Conservation (phyloP, 2,113 vertebrate species). For the Psittacus erithacus region DNA sequence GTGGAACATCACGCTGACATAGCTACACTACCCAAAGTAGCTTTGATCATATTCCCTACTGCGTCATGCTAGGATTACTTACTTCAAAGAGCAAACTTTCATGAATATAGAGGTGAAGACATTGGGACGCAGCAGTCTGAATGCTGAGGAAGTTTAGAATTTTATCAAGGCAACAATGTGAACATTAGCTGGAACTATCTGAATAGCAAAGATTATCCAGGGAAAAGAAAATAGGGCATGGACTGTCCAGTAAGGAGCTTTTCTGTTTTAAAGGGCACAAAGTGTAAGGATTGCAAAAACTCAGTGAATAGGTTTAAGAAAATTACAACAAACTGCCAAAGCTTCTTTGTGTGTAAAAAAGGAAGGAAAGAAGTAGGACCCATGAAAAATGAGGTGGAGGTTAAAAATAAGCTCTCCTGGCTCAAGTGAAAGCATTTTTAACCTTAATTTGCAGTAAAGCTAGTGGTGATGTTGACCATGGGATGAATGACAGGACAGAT, state of each 20-base stretch:
- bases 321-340: not conserved
- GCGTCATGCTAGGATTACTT: not conserved
- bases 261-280: not conserved
- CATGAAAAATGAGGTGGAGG: not conserved
- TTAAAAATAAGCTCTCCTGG: not conserved
- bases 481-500: not conserved
- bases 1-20: constrained; percentile 1
- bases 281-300: not conserved
- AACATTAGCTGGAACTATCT: not conserved
- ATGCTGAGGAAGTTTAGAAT: not conserved
- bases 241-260: not conserved
- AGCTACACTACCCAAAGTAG: not conserved
- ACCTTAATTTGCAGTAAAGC: not conserved
- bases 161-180: not conserved
- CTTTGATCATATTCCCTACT: not conserved
- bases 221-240: not conserved
- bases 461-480: not conserved
- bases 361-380: not conserved
- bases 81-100: constrained; percentile 8
- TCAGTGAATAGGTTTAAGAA: not conserved
- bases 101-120: not conserved
- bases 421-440: not conserved
- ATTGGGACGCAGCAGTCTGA: not conserved
- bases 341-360: not conserved
- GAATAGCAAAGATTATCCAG: not conserved